Evolutionary conservation across 2,888 invertebrate genomes (phyloP).

Genomic region (Philopedon plagiatum): DNA sequence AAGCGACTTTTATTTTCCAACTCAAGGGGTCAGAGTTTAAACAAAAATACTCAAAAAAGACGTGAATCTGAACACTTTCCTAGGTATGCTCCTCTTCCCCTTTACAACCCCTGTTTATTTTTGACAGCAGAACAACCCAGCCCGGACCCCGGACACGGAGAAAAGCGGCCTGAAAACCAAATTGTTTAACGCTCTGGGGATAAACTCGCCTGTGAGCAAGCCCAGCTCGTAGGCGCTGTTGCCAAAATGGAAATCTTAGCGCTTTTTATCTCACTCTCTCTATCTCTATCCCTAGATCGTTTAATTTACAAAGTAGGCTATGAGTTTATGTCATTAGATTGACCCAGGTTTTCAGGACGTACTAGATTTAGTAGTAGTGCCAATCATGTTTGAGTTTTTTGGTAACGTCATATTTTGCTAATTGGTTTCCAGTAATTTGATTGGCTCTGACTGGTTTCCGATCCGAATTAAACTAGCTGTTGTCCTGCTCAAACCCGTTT

Average conservation of each 20-base stretch:
- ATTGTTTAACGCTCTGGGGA: slow-evolving; percentile 88
- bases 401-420: too few species aligned
- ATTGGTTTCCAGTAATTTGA: too few species aligned
- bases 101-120: slow-evolving; percentile 55
- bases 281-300: not conserved
- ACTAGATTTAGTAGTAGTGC: not conserved
- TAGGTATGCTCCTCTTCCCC: slow-evolving; percentile 21
- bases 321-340: not conserved
- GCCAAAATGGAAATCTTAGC: not conserved
- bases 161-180: slow-evolving; percentile 86
- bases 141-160: slow-evolving; percentile 79
- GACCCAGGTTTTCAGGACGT: not conserved
- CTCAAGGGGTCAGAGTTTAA: too few species aligned
- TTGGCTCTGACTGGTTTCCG: too few species aligned
- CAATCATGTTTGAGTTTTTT: too few species aligned
- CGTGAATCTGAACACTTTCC: not conserved
- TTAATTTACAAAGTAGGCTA: not conserved
- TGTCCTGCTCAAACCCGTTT: too few species aligned
- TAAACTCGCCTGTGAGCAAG: slow-evolving; percentile 75
- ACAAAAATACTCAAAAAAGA: not conserved
- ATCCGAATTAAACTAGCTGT: too few species aligned
- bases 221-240: slow-evolving; percentile 63
- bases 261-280: not conserved
- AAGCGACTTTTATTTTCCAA: too few species aligned
- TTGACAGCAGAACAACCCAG: slow-evolving; percentile 75